These are phyloP conservation scores for Arctocebus calabarensis DNA, from an alignment of 2,797 vertebrate species.

Conservation along the genomic window DNA sequence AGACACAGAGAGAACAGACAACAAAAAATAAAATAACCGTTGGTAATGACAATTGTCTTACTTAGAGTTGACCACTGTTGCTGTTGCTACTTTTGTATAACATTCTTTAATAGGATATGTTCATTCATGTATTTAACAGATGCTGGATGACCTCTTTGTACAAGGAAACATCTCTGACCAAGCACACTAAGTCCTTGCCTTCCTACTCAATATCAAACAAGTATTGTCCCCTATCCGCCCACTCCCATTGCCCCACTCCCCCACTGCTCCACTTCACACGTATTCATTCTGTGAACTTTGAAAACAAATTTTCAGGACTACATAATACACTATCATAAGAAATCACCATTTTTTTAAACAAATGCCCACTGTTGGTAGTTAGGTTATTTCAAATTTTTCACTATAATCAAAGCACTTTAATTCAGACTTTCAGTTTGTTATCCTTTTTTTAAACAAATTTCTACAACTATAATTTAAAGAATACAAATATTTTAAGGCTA, in stretches of 20 bases:
- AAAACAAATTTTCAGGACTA: background rate
- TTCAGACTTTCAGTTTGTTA: background rate
- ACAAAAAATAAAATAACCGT: background rate
- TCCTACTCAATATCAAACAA: background rate
- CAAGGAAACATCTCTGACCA: background rate
- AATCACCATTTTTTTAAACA: background rate
- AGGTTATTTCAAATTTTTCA: background rate
- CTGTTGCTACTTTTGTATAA: background rate
- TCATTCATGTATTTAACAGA: background rate
- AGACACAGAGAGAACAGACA: background rate
- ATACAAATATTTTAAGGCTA: background rate
- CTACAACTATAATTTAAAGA: background rate
- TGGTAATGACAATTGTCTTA: background rate
- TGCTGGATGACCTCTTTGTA: background rate
- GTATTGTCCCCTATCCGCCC: background rate
- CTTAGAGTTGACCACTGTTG: background rate
- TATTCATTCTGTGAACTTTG: background rate
- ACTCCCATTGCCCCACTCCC: no score
- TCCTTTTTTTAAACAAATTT: constrained; percentile 18
- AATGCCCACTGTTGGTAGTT: background rate
- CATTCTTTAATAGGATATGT: background rate
- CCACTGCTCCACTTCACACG: background rate
- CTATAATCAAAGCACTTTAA: background rate
- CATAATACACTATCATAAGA: background rate
- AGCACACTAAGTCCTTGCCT: background rate